phyloP scores from a whole-genome alignment of 2,113 vertebrate species.

The Lutjanus erythropterus region DNA sequence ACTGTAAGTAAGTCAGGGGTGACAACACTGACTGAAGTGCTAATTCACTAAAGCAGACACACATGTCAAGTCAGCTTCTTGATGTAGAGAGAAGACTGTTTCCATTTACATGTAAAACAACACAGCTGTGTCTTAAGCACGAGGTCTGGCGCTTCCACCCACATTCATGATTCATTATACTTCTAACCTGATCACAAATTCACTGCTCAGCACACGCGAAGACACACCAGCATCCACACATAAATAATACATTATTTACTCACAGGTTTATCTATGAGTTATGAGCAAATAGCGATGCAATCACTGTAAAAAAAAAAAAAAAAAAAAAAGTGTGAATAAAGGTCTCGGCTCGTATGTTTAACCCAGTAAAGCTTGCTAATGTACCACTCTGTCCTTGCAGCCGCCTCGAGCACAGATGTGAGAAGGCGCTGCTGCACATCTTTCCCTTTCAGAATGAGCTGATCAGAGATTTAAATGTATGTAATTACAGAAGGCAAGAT shows the following conservation, averaged over 20 bases:
- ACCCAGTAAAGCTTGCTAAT: slow-evolving; percentile 29
- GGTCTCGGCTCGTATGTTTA: slow-evolving; percentile 25
- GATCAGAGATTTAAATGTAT: slow-evolving; percentile 72
- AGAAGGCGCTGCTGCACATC: slow-evolving; percentile 30
- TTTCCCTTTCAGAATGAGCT: slow-evolving; percentile 43
- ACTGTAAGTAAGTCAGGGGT: slow-evolving; percentile 7
- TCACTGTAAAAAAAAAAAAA: slow-evolving; percentile 13
- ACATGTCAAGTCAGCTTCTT: slow-evolving; percentile 15
- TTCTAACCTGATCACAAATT: slow-evolving; percentile 52
- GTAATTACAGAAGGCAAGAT: slow-evolving; percentile 65
- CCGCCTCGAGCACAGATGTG: slow-evolving; percentile 60
- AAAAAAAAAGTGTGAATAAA: slow-evolving; percentile 8
- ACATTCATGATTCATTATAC: slow-evolving; percentile 62
- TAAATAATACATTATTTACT: slow-evolving; percentile 63
- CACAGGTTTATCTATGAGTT: slow-evolving; percentile 38
- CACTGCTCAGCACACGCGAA: slow-evolving; percentile 43
- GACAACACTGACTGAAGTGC: slow-evolving; percentile 37
- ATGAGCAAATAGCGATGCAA: slow-evolving; percentile 46
- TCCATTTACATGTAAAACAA: slow-evolving; percentile 49
- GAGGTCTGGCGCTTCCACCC: slow-evolving; percentile 29
- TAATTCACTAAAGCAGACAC: slow-evolving; percentile 29
- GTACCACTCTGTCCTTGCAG: slow-evolving; percentile 33
- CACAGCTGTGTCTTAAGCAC: slow-evolving; percentile 43
- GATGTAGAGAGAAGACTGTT: not conserved
- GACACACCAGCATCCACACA: slow-evolving; percentile 20